These are phyloP conservation scores for Pyrgus malvae DNA, from an alignment of 2,888 invertebrate genomes.

Conservation along the genomic window DNA sequence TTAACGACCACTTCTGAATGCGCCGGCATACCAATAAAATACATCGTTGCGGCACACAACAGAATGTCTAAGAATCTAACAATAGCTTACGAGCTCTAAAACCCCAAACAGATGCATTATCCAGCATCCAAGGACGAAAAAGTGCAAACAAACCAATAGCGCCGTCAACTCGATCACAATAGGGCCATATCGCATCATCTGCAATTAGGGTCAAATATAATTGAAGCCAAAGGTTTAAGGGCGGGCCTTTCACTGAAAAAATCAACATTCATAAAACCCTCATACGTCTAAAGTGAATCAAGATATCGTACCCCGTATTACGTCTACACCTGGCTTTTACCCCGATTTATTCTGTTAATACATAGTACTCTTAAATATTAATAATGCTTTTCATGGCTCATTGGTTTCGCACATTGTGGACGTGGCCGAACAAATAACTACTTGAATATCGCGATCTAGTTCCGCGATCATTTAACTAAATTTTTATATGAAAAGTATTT, in stretches of 20 bases:
- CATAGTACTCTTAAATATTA: slow-evolving; percentile 64
- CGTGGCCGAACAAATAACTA: slow-evolving; percentile 33
- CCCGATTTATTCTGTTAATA: slow-evolving; percentile 49
- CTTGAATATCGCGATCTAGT: slow-evolving; percentile 45
- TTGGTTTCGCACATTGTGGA: slow-evolving; percentile 55
- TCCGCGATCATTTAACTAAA: slow-evolving; percentile 47
- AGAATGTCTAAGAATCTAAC: slow-evolving; percentile 21
- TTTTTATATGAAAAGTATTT: slow-evolving; percentile 7
- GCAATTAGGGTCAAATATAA: slow-evolving; percentile 79
- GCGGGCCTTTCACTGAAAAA: slow-evolving; percentile 63
- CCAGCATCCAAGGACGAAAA: slow-evolving; percentile 44
- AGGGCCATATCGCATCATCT: slow-evolving; percentile 73
- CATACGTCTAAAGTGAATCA: slow-evolving; percentile 69
- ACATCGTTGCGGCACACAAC: slow-evolving; percentile 18
- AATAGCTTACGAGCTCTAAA: slow-evolving; percentile 13
- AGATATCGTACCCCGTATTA: slow-evolving; percentile 60
- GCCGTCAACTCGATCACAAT: slow-evolving; percentile 70
- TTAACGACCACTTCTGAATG: slow-evolving; percentile 28
- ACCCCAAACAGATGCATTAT: slow-evolving; percentile 47
- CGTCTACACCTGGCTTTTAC: slow-evolving; percentile 71
- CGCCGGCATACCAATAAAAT: slow-evolving; percentile 24
- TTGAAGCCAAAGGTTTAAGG: slow-evolving; percentile 74
- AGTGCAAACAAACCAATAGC: slow-evolving; percentile 67
- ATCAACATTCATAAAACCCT: slow-evolving; percentile 70
- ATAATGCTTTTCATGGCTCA: slow-evolving; percentile 67